A percentile compares a stretch with the other conserved stretches of the same genome.
Conservation (phyloP, 1,140 invertebrate species). For the Microplitis mediator region DNA sequence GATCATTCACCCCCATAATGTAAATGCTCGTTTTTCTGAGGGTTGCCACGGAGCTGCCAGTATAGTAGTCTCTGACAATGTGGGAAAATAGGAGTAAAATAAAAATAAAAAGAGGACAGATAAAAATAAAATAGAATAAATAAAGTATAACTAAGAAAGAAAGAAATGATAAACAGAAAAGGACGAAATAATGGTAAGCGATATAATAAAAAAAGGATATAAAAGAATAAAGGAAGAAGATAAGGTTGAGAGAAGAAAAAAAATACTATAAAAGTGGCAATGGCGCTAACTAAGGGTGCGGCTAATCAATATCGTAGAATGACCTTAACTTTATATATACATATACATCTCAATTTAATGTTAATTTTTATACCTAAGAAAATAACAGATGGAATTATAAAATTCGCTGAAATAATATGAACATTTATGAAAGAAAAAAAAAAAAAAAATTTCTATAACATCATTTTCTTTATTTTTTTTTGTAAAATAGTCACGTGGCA, state of each 20-base stretch:
- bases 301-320: constrained; percentile 62
- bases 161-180: constrained; percentile 31
- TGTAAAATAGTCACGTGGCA: too few relatives aligned
- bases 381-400: too few relatives aligned
- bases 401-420: too few relatives aligned
- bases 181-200: constrained; percentile 1
- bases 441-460: too few relatives aligned
- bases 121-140: constrained; percentile 6
- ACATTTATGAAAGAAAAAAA: too few relatives aligned
- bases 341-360: too few relatives aligned
- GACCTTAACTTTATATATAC: constrained; percentile 31
- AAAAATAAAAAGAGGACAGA: constrained; percentile 22
- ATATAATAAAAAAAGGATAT: not conserved
- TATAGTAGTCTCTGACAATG: constrained; percentile 12
- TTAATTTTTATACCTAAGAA: too few relatives aligned
- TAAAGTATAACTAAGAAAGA: not conserved
- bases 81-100: constrained; percentile 8
- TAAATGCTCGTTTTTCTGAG: not conserved
- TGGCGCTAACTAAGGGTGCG: constrained; percentile 61
- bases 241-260: constrained; percentile 34
- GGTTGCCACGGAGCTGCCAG: constrained; percentile 21
- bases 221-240: constrained; percentile 28
- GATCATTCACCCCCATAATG: not conserved
- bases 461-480: too few relatives aligned
- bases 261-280: constrained; percentile 40